These are phyloP conservation scores for Cossypha polioptera DNA, from an alignment of 2,797 vertebrate species.

Conservation along the genomic window DNA sequence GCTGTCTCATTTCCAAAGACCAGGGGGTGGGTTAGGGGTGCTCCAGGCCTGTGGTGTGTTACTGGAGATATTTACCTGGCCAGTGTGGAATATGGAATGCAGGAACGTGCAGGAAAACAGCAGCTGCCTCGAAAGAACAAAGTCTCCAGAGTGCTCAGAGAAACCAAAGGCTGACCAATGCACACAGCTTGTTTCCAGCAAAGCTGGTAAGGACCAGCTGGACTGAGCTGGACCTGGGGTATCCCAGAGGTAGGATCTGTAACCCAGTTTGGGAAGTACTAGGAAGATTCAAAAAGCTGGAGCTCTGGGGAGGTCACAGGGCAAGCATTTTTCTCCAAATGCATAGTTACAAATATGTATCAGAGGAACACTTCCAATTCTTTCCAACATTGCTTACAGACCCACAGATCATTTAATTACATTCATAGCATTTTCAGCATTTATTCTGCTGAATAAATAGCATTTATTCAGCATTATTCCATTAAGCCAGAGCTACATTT, in stretches of 20 bases:
- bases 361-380: background rate
- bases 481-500: background rate
- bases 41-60: background rate
- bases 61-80: background rate
- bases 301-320: rapidly evolving
- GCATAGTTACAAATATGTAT: background rate
- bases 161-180: background rate
- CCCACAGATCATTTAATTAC: background rate
- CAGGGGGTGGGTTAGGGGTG: background rate
- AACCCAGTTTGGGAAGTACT: background rate
- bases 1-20: background rate
- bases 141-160: background rate
- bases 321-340: background rate
- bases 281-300: background rate
- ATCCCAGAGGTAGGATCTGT: background rate
- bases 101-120: background rate
- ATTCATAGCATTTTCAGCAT: background rate
- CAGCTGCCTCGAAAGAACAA: background rate
- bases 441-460: background rate
- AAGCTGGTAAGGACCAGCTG: background rate
- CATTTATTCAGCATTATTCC: background rate
- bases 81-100: background rate
- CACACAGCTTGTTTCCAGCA: background rate
- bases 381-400: background rate
- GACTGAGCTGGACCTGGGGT: background rate